These are phyloP conservation scores for Cassiopea xamachana DNA, from an alignment of 30 jellyfish, hydroid and myxozoan genomes.

Conservation along the genomic window DNA sequence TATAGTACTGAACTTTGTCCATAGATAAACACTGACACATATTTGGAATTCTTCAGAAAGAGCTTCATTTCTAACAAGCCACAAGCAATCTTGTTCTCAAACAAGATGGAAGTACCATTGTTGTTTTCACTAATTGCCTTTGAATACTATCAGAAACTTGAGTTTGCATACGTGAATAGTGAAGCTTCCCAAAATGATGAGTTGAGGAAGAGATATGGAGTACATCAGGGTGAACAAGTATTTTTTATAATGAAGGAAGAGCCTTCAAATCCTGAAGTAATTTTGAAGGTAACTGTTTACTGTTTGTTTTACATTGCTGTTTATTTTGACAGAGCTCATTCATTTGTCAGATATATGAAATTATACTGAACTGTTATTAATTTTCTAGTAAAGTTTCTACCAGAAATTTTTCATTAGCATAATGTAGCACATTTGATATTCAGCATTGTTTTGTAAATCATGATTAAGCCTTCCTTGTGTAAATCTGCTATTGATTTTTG, in stretches of 20 bases:
- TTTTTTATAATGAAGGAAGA: conserved; percentile 85
- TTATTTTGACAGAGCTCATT: neutral
- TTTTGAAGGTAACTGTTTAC: conserved; percentile 61
- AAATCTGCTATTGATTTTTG: neutral
- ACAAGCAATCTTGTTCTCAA: conserved; percentile 76
- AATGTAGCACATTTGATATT: neutral
- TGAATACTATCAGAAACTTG: conserved; percentile 67
- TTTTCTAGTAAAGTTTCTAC: too few relatives aligned
- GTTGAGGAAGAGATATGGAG: conserved; percentile 70
- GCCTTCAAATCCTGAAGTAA: conserved; percentile 84
- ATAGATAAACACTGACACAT: conserved; percentile 52
- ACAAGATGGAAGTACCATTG: conserved; percentile 68
- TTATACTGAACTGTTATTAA: too few relatives aligned
- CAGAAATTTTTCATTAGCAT: too few relatives aligned
- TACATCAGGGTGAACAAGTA: conserved; percentile 64
- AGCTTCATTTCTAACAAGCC: conserved; percentile 84
- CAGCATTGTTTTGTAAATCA: neutral
- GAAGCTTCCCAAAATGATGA: conserved; percentile 7
- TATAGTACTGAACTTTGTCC: neutral
- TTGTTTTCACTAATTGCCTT: conserved; percentile 74
- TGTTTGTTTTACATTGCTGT: too few relatives aligned
- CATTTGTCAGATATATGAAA: neutral
- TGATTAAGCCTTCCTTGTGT: neutral
- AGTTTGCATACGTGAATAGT: conserved; percentile 81
- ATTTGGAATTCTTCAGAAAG: conserved; percentile 64